Base-by-base conservation (phyloP, 2,888 invertebrate genomes). In the Sepiola atlantica region DNA sequence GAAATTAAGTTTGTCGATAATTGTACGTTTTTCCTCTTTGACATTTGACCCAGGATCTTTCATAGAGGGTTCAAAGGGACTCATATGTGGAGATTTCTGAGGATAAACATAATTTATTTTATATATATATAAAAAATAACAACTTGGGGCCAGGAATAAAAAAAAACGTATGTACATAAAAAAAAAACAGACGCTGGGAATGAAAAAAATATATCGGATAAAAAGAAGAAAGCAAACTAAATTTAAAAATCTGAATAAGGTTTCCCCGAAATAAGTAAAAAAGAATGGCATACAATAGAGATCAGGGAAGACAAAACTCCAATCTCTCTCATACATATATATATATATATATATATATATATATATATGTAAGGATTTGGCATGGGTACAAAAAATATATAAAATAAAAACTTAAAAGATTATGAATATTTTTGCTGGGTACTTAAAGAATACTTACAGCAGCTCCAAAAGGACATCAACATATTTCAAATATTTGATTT, bases 401-500 rank as follows among this genome's bases (percentile, higher is more conserved):
- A 57, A 57, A 57, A 57, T 24, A 77, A 77, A 12, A 77, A n/a
- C 77, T 77, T 77, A 77, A 77, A 77, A n/a, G 77, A 77, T 77
- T 77, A 77, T 77, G n/a, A 77, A 77, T n/a, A 77, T 77, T 77
- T 77, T 77, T 32, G 45, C 77, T 77, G 77, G 77, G 77, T 77
- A 77, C 77, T 77, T 77, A n/a, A 77, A 77, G n/a, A 77, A 77
- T 77, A 77, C 77, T 77, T 32, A n/a, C 77, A 8, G 77, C 77
- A n/a, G n/a, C n/a, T 77, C n/a, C 77, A 77, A 77, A 77, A 77
- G 77, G 77, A 32, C 77, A 77, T 77, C 77, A 77, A 77, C 77
- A 77, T 77, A 77, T 77, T 77, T 77, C n/a, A 77, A 77, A 77
- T 77, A 77, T 77, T 77, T 77, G 77, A 77, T 77, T 77, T 77